Percentiles rank a stretch among this genome's conserved stretches.
phyloP scores from a whole-genome alignment of 64 coral and sea anemone species.

The Dendrophyllia cribrosa region DNA sequence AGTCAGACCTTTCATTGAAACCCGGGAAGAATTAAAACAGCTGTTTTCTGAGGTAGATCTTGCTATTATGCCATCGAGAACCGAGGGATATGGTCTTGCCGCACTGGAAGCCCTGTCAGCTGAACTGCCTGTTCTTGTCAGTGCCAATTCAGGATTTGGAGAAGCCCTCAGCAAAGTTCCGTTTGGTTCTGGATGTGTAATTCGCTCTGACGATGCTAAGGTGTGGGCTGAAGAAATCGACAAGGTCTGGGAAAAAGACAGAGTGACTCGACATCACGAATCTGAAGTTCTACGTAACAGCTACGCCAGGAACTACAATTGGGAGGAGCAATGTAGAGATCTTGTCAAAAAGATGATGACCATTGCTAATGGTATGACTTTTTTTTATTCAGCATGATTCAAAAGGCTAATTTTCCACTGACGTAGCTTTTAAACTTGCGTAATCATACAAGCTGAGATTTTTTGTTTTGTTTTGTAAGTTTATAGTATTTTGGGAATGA shows the following conservation, averaged over 20 bases:
- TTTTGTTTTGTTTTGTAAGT: too few species aligned
- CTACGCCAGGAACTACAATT: constrained; percentile 1
- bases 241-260: background rate
- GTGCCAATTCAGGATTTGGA: too few species aligned
- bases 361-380: background rate
- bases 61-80: constrained; percentile 26
- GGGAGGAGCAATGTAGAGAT: background rate
- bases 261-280: background rate
- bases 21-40: background rate
- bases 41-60: background rate
- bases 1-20: background rate
- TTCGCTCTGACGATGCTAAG: background rate
- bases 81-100: background rate
- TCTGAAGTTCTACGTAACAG: background rate
- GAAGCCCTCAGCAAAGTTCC: background rate
- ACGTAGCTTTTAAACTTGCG: too few species aligned
- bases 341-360: background rate
- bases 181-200: background rate
- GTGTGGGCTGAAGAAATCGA: constrained; percentile 15
- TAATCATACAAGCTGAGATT: too few species aligned
- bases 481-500: too few species aligned
- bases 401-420: too few species aligned
- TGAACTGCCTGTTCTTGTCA: too few species aligned
- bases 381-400: too few species aligned
- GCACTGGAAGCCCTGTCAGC: too few species aligned